Percentiles rank a stretch among this genome's conserved stretches.
Evolutionary conservation across 2,797 vertebrate genomes (phyloP).

Genomic region (Nyctalus aviator): DNA sequence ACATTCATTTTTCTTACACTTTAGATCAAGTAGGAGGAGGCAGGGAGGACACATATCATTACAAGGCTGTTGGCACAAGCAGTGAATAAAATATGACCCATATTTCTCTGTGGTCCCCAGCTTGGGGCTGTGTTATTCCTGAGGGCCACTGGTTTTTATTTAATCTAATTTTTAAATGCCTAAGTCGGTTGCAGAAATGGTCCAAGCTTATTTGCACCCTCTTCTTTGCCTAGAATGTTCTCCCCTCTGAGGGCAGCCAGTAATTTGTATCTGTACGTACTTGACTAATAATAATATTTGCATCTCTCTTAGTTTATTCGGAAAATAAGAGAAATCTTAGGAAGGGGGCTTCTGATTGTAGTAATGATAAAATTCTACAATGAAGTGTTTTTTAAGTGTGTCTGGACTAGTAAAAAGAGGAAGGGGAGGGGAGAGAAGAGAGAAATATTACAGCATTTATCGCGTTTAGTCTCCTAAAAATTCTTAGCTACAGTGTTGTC

Average conservation of each 20-base stretch:
- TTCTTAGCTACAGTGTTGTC: neutral
- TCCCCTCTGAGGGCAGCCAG: neutral
- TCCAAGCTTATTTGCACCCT: neutral
- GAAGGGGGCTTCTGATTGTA: neutral
- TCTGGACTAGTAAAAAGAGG: neutral
- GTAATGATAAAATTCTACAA: neutral
- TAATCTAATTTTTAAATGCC: slow-evolving; percentile 24
- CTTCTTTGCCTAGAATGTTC: neutral
- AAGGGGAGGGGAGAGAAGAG: neutral
- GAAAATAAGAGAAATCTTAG: slow-evolving; percentile 8
- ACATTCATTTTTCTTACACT: neutral
- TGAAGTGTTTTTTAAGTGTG: slow-evolving; percentile 20
- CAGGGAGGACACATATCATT: neutral
- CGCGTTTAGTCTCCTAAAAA: slow-evolving; percentile 30
- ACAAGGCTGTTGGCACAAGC: neutral
- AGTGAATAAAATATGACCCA: neutral
- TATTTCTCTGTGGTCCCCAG: neutral
- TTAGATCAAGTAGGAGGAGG: neutral
- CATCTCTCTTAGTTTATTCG: neutral
- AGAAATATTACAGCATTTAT: neutral
- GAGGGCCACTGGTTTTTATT: neutral
- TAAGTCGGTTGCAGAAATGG: neutral
- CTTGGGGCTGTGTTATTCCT: neutral
- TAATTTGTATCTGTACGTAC: neutral
- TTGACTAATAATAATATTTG: neutral